These are phyloP conservation scores for Rhyzopertha dominica DNA, from an alignment of 1,140 invertebrate species.

Conservation along the genomic window DNA sequence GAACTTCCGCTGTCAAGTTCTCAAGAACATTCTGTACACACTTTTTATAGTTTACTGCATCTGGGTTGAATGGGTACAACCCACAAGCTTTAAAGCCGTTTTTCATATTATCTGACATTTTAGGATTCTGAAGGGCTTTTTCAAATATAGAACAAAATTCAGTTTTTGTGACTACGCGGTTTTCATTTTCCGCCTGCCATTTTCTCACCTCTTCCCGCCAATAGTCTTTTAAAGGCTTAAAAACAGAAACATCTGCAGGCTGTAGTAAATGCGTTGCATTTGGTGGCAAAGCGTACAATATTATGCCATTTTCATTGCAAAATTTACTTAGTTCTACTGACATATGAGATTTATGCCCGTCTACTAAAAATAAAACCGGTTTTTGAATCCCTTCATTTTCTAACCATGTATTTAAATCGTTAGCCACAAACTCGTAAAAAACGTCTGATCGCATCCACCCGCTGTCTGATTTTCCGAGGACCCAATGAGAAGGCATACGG, in stretches of 20 bases:
- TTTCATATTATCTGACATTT: too few relatives aligned
- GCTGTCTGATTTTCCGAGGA: constrained; percentile 37
- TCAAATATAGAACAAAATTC: not conserved
- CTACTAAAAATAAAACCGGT: constrained; percentile 43
- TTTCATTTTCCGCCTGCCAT: constrained; percentile 10
- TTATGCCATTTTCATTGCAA: constrained; percentile 41
- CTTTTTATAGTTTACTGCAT: too few relatives aligned
- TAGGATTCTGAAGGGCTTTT: too few relatives aligned
- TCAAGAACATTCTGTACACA: too few relatives aligned
- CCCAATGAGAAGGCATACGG: constrained; percentile 38
- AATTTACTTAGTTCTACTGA: constrained; percentile 39
- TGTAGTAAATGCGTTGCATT: constrained; percentile 45
- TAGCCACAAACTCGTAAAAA: constrained; percentile 46
- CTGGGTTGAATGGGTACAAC: too few relatives aligned
- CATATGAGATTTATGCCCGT: constrained; percentile 45
- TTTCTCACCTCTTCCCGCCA: constrained; percentile 35
- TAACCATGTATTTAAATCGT: constrained; percentile 40
- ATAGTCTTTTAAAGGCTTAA: constrained; percentile 33
- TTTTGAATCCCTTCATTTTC: constrained; percentile 32
- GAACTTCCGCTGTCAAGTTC: too few relatives aligned
- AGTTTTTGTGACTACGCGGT: constrained; percentile 1
- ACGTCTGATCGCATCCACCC: constrained; percentile 44
- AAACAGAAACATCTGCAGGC: constrained; percentile 44
- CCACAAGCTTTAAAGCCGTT: too few relatives aligned
- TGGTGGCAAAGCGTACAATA: constrained; percentile 43